Base-by-base conservation (phyloP, 2,113 vertebrate species). In the Calidris pygmaea region DNA sequence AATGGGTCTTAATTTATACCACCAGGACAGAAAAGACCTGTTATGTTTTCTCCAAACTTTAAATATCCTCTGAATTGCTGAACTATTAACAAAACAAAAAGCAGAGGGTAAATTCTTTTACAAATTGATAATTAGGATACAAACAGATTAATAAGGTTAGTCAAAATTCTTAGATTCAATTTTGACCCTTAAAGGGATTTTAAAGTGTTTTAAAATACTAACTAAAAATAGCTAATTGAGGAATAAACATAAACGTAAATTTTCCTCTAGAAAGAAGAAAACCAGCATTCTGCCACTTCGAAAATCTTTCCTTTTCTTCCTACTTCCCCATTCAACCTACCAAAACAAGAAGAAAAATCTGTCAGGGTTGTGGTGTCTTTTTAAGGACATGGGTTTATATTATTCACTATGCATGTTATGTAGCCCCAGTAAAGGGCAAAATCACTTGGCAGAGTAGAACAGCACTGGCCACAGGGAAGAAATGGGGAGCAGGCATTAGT, bases 311-410 rank as follows among this genome's bases (percentile, higher is more conserved):
- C 9, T 37, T 26, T 53, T 81, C 35, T 90, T 83, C 15, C 21
- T 8, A 3, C 14, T 89, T 89, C 11, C 4, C 2, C 32, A 3
- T 12, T 37, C 21, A 48, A 70, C 3, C 21, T 70, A 43, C 15
- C 37, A n/a, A 88, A 87, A 19, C 2, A 47, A 65, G 37, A 39
- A 63, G 18, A 70, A 48, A 35, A 6, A 17, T 21, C 6, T 0
- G 0, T 55, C 27, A 48, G 24, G 37, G 4, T 65, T 1, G 1
- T 1, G 1, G 10, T 88, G 30, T 52, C 29, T 53, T 79, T 79
- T 83, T 50, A 76, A 79, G 35, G 58, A n/a, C 23, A 41, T 30
- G 14, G 4, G 0, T 62, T 87, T 79, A 3, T 67, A 14, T 73
- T 87, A 27, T 9, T 87, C 52, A 53, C 41, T 86, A 15, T 65